phyloP scores from a whole-genome alignment of 2,113 vertebrate species.

The Alectura lathami region DNA sequence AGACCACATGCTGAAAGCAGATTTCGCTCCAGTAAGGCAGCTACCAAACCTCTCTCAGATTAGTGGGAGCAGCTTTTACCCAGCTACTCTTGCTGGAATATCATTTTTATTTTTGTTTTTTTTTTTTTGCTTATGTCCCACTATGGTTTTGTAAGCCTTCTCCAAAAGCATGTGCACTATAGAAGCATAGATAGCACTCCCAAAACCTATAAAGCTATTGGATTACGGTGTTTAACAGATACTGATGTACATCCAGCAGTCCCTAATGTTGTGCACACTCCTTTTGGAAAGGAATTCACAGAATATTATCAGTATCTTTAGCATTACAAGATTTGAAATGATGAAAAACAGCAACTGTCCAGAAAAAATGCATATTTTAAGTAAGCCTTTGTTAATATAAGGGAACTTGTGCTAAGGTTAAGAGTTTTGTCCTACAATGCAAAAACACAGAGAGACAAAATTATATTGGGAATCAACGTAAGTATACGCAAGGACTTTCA shows the following conservation, averaged over 20 bases:
- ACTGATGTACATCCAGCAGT: neutral
- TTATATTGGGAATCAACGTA: neutral
- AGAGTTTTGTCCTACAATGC: neutral
- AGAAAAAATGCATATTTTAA: neutral
- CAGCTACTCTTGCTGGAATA: neutral
- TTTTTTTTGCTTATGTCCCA: neutral
- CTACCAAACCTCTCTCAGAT: neutral
- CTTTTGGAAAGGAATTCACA: neutral
- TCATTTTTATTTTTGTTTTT: neutral
- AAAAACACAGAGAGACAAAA: conserved; percentile 1
- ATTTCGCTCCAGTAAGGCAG: neutral
- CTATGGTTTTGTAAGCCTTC: neutral
- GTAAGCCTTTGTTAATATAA: neutral
- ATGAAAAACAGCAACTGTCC: neutral
- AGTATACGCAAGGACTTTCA: neutral
- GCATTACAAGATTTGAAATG: neutral
- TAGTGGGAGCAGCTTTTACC: neutral
- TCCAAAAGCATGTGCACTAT: neutral
- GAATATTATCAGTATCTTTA: neutral
- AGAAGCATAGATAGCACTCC: neutral
- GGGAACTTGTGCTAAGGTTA: neutral
- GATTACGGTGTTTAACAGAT: neutral
- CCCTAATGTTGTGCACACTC: neutral
- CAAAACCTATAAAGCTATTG: neutral
- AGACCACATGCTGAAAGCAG: neutral